Percentiles rank a stretch among this genome's conserved stretches.
phyloP scores from a whole-genome alignment of 2,113 vertebrate genomes.

The Ammospiza nelsoni region DNA sequence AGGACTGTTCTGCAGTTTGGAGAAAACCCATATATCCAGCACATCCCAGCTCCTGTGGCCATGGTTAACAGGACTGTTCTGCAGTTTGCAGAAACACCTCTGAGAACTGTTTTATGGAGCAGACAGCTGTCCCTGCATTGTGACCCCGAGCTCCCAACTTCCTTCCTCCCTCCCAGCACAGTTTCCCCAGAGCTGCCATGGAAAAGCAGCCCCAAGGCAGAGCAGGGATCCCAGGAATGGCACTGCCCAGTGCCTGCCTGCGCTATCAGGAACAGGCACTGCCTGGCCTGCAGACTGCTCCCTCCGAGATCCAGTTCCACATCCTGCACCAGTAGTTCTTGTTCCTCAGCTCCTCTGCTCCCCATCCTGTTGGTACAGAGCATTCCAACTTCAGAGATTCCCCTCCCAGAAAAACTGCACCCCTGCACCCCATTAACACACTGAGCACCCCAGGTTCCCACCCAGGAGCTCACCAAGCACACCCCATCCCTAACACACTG shows the following conservation, averaged over 20 bases:
- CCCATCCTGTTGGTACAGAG: rapidly evolving
- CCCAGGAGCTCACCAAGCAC: not conserved
- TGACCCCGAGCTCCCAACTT: not conserved
- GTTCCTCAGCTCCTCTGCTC: slow-evolving; percentile 8
- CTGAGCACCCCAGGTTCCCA: not conserved
- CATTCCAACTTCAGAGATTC: not conserved
- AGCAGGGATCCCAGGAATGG: not conserved
- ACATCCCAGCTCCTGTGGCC: too few species aligned
- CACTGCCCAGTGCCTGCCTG: not conserved
- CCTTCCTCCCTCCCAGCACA: not conserved
- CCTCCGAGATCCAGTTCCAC: not conserved
- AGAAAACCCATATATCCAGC: too few species aligned
- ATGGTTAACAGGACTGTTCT: not conserved
- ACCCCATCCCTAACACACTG: rapidly evolving
- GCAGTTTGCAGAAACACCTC: not conserved
- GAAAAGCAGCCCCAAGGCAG: not conserved
- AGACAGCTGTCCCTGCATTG: rapidly evolving
- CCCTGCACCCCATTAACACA: not conserved
- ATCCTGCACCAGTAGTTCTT: not conserved
- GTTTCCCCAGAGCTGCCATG: rapidly evolving
- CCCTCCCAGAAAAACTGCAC: not conserved
- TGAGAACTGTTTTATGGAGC: too few species aligned
- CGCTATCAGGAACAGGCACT: not conserved
- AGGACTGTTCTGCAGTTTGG: rapidly evolving
- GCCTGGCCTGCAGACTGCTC: not conserved